phyloP scores from a whole-genome alignment of 2,888 invertebrate genomes.

The Ferrisia virgata region DNA sequence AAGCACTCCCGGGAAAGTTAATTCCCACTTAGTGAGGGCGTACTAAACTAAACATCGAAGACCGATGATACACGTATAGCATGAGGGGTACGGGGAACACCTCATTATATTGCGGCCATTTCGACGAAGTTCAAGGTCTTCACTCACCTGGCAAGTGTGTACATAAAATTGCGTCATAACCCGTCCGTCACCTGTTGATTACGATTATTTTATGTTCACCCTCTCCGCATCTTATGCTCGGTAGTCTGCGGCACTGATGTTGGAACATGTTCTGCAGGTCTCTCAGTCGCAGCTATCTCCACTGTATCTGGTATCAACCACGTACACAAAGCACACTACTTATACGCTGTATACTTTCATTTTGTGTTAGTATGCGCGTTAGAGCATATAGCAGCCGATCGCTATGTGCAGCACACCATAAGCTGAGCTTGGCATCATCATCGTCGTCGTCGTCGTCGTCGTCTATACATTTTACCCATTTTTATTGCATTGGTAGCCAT shows the following conservation, averaged over 20 bases:
- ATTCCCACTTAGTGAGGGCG: conserved; percentile 29
- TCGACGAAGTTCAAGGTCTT: conserved; percentile 43
- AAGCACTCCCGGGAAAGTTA: conserved; percentile 34
- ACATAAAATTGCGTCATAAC: conserved; percentile 42
- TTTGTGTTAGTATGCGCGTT: neutral
- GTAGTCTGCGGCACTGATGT: neutral
- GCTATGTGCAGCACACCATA: neutral
- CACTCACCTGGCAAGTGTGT: conserved; percentile 40
- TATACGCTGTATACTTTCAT: neutral
- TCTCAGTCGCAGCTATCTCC: too few relatives aligned
- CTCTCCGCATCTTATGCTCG: neutral
- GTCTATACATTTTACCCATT: neutral
- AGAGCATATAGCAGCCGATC: neutral
- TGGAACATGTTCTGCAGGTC: conserved; percentile 17
- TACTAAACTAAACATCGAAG: conserved; percentile 15
- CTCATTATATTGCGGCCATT: conserved; percentile 42
- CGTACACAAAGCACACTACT: neutral
- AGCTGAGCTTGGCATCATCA: neutral
- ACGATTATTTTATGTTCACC: conserved; percentile 39
- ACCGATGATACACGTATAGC: neutral
- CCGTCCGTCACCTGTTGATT: conserved; percentile 42
- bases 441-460: neutral
- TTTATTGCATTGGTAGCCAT: neutral
- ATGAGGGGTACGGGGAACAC: neutral
- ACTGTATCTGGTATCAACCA: too few relatives aligned